phyloP scores from a whole-genome alignment of 92 coral and sea anemone genomes.

The Phenganax marumi region DNA sequence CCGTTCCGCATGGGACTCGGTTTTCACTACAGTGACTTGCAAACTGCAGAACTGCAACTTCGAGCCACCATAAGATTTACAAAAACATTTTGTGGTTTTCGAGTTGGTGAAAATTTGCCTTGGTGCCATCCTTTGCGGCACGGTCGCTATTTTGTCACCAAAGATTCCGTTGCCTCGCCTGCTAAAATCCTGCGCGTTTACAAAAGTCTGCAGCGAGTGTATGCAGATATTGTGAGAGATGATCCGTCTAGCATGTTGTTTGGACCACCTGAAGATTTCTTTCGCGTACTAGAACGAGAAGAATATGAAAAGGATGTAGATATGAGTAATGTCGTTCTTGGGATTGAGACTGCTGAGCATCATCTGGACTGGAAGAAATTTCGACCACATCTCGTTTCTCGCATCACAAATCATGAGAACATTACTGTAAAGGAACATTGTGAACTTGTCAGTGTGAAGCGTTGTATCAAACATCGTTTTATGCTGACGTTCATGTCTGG shows the following conservation, averaged over 20 bases:
- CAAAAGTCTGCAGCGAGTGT: slow-evolving; percentile 59
- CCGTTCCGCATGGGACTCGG: slow-evolving; percentile 69
- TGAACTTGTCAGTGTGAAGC: slow-evolving; percentile 38
- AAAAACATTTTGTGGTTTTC: slow-evolving; percentile 52
- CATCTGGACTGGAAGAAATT: slow-evolving; percentile 56
- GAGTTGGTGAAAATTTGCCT: slow-evolving; percentile 47
- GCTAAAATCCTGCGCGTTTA: slow-evolving; percentile 50
- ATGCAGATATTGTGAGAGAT: slow-evolving; percentile 51
- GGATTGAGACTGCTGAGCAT: slow-evolving; percentile 70
- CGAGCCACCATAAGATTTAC: slow-evolving; percentile 58
- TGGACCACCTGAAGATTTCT: slow-evolving; percentile 64
- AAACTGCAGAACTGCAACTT: slow-evolving; percentile 56
- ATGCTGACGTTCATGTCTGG: not conserved
- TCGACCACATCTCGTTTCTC: slow-evolving; percentile 35
- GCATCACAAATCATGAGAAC: slow-evolving; percentile 31
- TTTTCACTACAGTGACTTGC: slow-evolving; percentile 64
- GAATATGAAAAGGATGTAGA: slow-evolving; percentile 54
- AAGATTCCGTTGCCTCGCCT: slow-evolving; percentile 45
- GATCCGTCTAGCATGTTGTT: slow-evolving; percentile 59
- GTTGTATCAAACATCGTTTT: not conserved
- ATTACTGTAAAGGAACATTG: slow-evolving; percentile 33
- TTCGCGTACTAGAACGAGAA: slow-evolving; percentile 49
- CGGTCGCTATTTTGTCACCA: slow-evolving; percentile 65
- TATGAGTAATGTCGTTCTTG: slow-evolving; percentile 49
- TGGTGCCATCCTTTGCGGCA: slow-evolving; percentile 59